These are phyloP conservation scores for Urechis unicinctus DNA, from an alignment of 2,888 invertebrate genomes.

Conservation along the genomic window DNA sequence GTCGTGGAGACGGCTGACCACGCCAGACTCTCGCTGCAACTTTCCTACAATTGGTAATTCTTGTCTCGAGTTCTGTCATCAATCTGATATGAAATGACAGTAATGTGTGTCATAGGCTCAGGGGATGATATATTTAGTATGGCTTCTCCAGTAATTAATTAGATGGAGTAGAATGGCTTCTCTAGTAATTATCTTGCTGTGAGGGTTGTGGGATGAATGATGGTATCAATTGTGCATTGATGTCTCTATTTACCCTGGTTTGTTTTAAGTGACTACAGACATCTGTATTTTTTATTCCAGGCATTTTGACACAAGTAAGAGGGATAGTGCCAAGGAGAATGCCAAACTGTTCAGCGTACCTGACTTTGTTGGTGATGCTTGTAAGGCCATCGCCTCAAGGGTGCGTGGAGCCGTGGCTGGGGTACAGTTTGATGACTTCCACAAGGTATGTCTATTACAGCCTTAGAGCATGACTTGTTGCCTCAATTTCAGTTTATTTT, in stretches of 20 bases:
- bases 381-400: conserved; percentile 54
- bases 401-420: conserved; percentile 54
- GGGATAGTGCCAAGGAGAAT: conserved; percentile 36
- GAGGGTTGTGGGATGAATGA: no score
- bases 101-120: no score
- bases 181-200: no score
- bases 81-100: no score
- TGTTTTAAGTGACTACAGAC: no score
- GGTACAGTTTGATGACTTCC: conserved; percentile 55
- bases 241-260: no score
- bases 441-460: conserved; percentile 45
- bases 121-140: no score
- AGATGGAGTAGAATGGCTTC: no score
- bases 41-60: conserved; percentile 54
- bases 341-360: conserved; percentile 54
- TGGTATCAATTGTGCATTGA: no score
- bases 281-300: conserved; percentile 24
- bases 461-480: no score
- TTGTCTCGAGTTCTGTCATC: not conserved
- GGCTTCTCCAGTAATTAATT: no score
- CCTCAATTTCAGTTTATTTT: no score
- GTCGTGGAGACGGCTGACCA: conserved; percentile 55
- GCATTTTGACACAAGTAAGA: conserved; percentile 50
- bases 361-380: conserved; percentile 55
- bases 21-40: conserved; percentile 53